Percentiles rank a stretch among this genome's conserved stretches.
These are phyloP conservation scores for Pyrgilauda ruficollis DNA, from an alignment of 2,113 vertebrate species.

Conservation along the genomic window DNA sequence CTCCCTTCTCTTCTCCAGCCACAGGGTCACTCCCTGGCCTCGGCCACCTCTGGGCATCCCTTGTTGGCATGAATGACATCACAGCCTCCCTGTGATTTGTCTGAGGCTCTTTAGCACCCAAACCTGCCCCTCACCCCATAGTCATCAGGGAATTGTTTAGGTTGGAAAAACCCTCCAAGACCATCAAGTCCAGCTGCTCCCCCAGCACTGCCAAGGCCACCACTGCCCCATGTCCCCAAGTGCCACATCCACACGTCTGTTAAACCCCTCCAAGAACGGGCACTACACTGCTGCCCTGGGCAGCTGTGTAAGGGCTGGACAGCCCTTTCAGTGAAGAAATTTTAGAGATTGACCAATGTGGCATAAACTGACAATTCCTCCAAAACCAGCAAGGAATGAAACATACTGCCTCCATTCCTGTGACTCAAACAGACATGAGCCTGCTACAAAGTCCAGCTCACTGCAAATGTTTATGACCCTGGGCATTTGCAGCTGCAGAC, in stretches of 20 bases:
- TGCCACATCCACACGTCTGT: not conserved
- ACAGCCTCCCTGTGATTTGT: not conserved
- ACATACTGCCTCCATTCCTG: not conserved
- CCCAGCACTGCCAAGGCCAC: not conserved
- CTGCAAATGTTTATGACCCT: not conserved
- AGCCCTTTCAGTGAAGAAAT: not conserved
- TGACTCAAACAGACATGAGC: not conserved
- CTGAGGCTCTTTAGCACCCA: not conserved
- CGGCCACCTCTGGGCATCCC: not conserved
- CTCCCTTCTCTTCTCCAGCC: not conserved
- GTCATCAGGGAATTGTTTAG: not conserved
- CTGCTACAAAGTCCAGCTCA: not conserved
- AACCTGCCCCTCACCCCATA: not conserved
- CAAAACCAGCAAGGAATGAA: not conserved
- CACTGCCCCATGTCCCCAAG: not conserved
- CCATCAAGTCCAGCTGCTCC: too few species aligned
- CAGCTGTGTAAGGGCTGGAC: not conserved
- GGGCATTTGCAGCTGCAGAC: not conserved
- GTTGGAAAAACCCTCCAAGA: not conserved
- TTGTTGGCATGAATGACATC: rapidly evolving
- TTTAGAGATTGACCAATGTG: not conserved
- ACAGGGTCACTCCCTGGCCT: not conserved
- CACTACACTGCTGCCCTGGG: not conserved
- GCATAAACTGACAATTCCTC: not conserved
- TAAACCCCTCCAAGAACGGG: not conserved